phyloP scores from a whole-genome alignment of 2,797 vertebrate species.

The Monodelphis domestica region DNA sequence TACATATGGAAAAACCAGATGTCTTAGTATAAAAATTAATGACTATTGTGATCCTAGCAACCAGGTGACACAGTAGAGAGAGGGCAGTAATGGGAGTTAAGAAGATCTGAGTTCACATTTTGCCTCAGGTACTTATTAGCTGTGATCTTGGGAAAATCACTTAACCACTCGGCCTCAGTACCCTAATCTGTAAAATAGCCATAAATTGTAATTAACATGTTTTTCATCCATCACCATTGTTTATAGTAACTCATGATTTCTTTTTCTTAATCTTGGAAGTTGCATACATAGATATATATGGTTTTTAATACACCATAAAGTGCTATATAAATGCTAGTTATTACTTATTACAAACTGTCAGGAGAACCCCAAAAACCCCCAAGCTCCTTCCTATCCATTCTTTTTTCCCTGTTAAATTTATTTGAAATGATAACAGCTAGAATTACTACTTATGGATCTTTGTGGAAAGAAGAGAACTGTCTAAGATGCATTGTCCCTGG shows the following conservation, averaged over 20 bases:
- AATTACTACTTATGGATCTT: no score
- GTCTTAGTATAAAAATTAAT: not conserved
- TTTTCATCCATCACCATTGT: not conserved
- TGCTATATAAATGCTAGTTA: not conserved
- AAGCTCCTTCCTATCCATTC: not conserved
- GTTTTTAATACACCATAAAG: not conserved
- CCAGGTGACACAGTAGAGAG: not conserved
- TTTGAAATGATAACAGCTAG: not conserved
- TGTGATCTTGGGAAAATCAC: not conserved
- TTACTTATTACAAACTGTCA: not conserved
- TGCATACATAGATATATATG: not conserved
- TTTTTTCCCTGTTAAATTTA: not conserved
- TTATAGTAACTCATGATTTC: not conserved
- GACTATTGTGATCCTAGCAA: not conserved
- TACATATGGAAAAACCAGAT: no score
- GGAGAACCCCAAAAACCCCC: not conserved
- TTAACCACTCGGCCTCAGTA: not conserved
- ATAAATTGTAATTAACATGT: not conserved
- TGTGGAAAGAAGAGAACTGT: not conserved
- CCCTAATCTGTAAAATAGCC: not conserved
- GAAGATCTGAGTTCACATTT: not conserved
- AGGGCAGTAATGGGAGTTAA: not conserved
- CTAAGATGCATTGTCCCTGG: not conserved
- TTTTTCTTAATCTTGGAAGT: slow-evolving; percentile 25
- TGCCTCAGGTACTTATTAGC: not conserved